Percentiles rank a stretch among this genome's conserved stretches.
Evolutionary conservation across 2,797 vertebrate species (phyloP).

Genomic region (Microctenopoma stevenorrisi): DNA sequence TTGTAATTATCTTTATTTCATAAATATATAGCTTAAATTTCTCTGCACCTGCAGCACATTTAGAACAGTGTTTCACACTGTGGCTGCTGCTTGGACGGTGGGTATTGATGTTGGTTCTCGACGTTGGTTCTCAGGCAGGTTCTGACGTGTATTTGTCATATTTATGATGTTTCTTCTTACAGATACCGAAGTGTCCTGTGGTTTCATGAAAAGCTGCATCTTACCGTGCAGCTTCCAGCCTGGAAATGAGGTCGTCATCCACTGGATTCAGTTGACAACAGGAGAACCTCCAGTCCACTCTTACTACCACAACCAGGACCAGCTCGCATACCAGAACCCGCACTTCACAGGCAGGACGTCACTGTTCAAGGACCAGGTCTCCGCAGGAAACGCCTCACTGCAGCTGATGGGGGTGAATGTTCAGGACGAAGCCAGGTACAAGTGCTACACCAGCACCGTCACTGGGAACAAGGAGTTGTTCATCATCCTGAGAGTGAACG

Average conservation of each 20-base stretch:
- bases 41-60: no score
- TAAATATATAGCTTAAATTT: no score
- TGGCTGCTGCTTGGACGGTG: no score
- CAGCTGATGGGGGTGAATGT: slow-evolving; percentile 58
- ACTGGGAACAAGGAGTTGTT: neutral
- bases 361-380: slow-evolving; percentile 71
- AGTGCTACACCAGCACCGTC: slow-evolving; percentile 77
- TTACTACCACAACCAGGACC: slow-evolving; percentile 66
- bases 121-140: no score
- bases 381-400: slow-evolving; percentile 81
- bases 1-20: no score
- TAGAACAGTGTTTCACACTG: no score
- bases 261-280: slow-evolving; percentile 36
- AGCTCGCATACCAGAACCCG: slow-evolving; percentile 27
- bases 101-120: no score
- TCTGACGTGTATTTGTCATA: no score
- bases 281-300: slow-evolving; percentile 47
- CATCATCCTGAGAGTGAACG: slow-evolving; percentile 57
- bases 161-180: slow-evolving; percentile 2
- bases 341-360: slow-evolving; percentile 73
- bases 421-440: slow-evolving; percentile 75
- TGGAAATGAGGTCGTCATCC: slow-evolving; percentile 24
- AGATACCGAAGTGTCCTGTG: slow-evolving; percentile 31
- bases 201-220: slow-evolving; percentile 17
- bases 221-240: slow-evolving; percentile 11